These are phyloP conservation scores for Anolis sagrei DNA, from an alignment of 2,113 vertebrate species.

Conservation along the genomic window DNA sequence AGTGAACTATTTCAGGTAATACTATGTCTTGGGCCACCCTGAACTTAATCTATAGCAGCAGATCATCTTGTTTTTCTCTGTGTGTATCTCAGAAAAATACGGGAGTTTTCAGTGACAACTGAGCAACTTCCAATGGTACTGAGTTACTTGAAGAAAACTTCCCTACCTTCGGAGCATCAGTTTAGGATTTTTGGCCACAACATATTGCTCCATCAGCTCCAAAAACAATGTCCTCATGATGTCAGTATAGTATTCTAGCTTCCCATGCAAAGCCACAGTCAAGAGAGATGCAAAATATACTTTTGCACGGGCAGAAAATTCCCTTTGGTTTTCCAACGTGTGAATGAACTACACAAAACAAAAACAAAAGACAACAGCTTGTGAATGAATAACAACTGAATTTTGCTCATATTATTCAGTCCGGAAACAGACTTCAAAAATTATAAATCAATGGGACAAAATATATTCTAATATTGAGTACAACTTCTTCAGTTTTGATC, in stretches of 20 bases:
- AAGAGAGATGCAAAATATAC: slow-evolving; percentile 95
- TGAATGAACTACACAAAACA: slow-evolving; percentile 87
- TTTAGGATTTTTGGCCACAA: slow-evolving; percentile 96
- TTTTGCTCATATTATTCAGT: slow-evolving; percentile 23
- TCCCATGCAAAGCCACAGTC: slow-evolving; percentile 95
- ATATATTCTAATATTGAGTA: background rate
- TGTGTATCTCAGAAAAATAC: rapidly evolving
- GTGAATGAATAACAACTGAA: slow-evolving; percentile 4
- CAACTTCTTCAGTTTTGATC: background rate
- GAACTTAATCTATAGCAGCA: background rate
- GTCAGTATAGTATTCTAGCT: slow-evolving; percentile 96
- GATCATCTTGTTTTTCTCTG: slow-evolving; percentile 29
- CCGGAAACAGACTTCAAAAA: background rate
- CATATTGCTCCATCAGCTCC: slow-evolving; percentile 95
- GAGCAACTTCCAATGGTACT: slow-evolving; percentile 12
- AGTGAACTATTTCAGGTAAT: background rate
- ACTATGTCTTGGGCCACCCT: background rate
- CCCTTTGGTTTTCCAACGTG: slow-evolving; percentile 90
- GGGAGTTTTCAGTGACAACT: slow-evolving; percentile 2
- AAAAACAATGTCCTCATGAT: slow-evolving; percentile 95
- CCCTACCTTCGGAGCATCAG: slow-evolving; percentile 94
- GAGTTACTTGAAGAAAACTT: slow-evolving; percentile 23
- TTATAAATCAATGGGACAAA: background rate
- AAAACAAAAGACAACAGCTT: slow-evolving; percentile 44
- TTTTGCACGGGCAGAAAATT: slow-evolving; percentile 91